Base-by-base conservation (phyloP, 2,797 vertebrate species). In the Miichthys miiuy region DNA sequence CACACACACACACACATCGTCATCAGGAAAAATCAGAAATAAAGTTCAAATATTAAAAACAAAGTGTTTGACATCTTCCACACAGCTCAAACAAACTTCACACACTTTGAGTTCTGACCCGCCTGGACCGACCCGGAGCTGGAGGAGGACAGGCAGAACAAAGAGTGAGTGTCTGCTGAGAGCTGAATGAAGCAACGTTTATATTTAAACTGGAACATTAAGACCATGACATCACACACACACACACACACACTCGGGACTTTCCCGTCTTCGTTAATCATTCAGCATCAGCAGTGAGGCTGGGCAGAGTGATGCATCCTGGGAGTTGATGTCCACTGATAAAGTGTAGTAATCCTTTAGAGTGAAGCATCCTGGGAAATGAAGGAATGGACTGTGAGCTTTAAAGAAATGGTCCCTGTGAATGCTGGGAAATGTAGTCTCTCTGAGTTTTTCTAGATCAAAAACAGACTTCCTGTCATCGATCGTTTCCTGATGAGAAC, bases 381-480 rank as follows among this genome's bases (percentile, higher is more conserved):
- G 38, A 12, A 51, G 7, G 6, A 34, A 34, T 34, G 30, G 30
- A 30, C 30, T 30, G 27, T 27, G 30, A 34, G 7, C 7, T 34
- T 8, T 7, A 34, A 34, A 34, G 30, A 13, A 17, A 48, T 0
- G 1, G 30, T n/a, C 52, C 21, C 30, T 30, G 1, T 34, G 63
- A 57, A 78, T 72, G 34, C 44, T 77, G 72, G 84, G 69, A 84
- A 76, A 72, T 44, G 20, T 27, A 41, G 50, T 80, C 21, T 41
- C 25, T 44, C 25, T 44, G 30, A 69, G n/a, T 34, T 65, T 68
- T 66, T 42, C 11, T 61, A 61, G 46, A 12, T 30, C 34, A 72
- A 84, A 75, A 79, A 81, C 83, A 87, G 70, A 88, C 83, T 54
- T 84, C 77, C 69, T 86, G 87, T 88, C 81, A 64, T 75, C 48